Evolutionary conservation across 2,888 invertebrate species (phyloP).

Genomic region (Andrena camellia): DNA sequence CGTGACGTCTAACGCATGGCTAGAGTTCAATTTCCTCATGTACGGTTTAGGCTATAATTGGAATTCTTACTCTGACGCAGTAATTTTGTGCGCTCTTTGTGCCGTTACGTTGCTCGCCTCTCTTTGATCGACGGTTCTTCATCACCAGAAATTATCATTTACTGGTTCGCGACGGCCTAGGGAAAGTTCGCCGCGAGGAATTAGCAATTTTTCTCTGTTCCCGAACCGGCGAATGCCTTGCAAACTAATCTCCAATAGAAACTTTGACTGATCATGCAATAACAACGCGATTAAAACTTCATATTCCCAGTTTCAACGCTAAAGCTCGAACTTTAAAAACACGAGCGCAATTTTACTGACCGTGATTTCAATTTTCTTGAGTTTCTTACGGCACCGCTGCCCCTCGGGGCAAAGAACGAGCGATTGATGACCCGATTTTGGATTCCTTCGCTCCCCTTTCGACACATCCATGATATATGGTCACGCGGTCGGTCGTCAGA

Average conservation of each 20-base stretch:
- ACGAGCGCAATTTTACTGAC: no score
- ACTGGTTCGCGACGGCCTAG: conserved; percentile 35
- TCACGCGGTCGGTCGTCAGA: not conserved
- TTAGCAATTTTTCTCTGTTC: conserved; percentile 19
- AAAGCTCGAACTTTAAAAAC: not conserved
- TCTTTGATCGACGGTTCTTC: conserved; percentile 66
- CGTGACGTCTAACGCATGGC: conserved; percentile 44
- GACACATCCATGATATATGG: not conserved
- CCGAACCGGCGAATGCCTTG: not conserved
- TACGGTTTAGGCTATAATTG: conserved; percentile 62
- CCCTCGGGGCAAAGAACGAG: not conserved
- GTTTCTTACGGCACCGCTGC: not conserved
- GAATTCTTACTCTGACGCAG: conserved; percentile 68
- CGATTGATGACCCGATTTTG: conserved; percentile 5
- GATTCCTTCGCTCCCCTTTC: not conserved
- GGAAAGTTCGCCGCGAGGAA: not conserved
- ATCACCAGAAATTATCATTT: conserved; percentile 63
- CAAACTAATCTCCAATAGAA: not conserved
- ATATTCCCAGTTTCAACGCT: not conserved
- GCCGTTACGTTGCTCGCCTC: conserved; percentile 28
- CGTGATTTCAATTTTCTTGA: not conserved
- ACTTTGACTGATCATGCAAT: conserved; percentile 7
- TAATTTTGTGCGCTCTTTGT: conserved; percentile 66
- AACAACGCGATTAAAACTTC: not conserved
- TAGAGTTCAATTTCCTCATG: conserved; percentile 41